phyloP scores from a whole-genome alignment of 2,797 vertebrate genomes.

The Notolabrus celidotus region DNA sequence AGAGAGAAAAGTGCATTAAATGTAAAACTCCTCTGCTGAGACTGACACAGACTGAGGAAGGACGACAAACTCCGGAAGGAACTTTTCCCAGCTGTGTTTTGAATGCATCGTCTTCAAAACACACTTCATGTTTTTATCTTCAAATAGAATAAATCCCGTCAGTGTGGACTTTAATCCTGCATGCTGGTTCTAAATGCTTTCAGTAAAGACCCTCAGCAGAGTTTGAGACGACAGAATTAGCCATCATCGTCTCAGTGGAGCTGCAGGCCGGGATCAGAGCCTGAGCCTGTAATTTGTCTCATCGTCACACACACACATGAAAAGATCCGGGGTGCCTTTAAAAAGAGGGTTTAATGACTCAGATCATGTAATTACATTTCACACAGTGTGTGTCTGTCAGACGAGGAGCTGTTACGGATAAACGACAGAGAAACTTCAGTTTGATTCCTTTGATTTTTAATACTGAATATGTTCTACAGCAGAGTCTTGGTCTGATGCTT shows the following conservation, averaged over 20 bases:
- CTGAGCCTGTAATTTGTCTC: conserved; percentile 15
- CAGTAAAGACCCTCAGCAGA: conserved; percentile 11
- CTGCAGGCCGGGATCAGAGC: conserved; percentile 25
- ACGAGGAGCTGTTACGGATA: neutral
- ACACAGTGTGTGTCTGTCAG: conserved; percentile 21
- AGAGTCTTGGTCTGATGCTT: too few species aligned
- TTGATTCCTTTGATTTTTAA: too few species aligned
- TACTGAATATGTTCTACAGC: too few species aligned
- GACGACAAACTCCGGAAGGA: neutral
- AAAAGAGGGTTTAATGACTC: conserved; percentile 30
- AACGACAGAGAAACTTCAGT: too few species aligned
- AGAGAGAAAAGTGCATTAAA: neutral
- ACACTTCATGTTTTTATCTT: neutral
- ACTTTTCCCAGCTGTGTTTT: neutral
- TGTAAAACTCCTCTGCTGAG: neutral
- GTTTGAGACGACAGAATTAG: conserved; percentile 31
- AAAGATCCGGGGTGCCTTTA: conserved; percentile 38
- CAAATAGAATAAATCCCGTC: too few species aligned
- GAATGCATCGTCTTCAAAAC: too few species aligned
- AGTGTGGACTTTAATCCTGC: conserved; percentile 9
- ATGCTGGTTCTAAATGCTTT: conserved; percentile 13
- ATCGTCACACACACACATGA: conserved; percentile 25
- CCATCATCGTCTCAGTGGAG: conserved; percentile 28
- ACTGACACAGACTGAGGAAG: neutral
- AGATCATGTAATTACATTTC: conserved; percentile 24